Evolutionary conservation across 1,140 invertebrate species (phyloP), one percentile per base, ranked within the genome.

Genomic region (Drosophila sturtevanti): DNA sequence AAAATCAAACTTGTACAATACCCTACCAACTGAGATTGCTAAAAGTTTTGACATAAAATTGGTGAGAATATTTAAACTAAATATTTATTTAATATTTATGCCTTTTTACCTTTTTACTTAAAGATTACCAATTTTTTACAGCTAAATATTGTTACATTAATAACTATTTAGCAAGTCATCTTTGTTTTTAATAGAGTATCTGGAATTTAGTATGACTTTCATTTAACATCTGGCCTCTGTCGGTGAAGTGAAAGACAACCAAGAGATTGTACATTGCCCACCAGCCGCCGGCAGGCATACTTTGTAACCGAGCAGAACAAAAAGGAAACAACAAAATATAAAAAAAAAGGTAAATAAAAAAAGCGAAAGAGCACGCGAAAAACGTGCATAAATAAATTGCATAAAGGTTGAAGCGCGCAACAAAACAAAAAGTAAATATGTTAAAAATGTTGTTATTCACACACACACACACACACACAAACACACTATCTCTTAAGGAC

Each of bases 381-480:
- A 74, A 78, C 73, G 72, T 69, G 77, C 64, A 77, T 73, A 77
- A 89, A 89, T 89, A 89, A 89, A 87, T 89, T 89, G 84, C 85
- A 89, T 84, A 89, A 89, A 75, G 69, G 72, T 67, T 67, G 59
- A n/a, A n/a, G 67, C 61, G 67, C 56, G 62, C 41, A 80, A 60
- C 66, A 80, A 79, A 77, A 71, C 67, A 84, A 80, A 89, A 89
- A 68, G 84, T 72, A 79, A 87, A 89, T 80, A 89, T 89, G 79
- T 84, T 89, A 84, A 84, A 89, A 87, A 89, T 89, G 77, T 89
- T 89, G 84, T 89, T 89, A 82, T 89, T 89, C 82, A 82, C 79
- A 78, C 77, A 85, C 68, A 86, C 27, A 72, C 18, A 62, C n/a
- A 64, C 58, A 59, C 44, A 59, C 68, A 44, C 60, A 52, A 37